Conservation (phyloP, 2,797 vertebrate species). For the Sebastes dallii region DNA sequence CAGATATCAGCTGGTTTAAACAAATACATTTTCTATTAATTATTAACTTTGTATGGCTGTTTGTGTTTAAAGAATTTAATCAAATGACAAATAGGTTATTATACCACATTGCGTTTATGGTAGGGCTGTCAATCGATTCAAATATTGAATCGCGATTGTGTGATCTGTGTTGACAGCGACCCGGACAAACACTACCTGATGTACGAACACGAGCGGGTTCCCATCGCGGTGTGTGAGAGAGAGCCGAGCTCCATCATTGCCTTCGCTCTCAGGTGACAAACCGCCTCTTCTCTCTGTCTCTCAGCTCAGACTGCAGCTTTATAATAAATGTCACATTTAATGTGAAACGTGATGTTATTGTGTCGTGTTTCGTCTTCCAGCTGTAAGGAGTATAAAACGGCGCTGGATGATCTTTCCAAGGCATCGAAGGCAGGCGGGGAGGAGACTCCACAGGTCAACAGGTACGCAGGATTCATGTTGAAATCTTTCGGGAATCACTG, state of each 20-base stretch:
- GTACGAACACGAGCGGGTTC: constrained; percentile 96
- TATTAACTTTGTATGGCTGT: too few relatives aligned
- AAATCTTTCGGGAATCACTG: too few relatives aligned
- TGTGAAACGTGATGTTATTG: background rate
- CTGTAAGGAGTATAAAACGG: constrained; percentile 97
- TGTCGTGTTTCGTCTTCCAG: constrained; percentile 64
- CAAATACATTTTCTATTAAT: too few relatives aligned
- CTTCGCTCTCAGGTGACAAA: constrained; percentile 94
- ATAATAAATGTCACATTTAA: background rate
- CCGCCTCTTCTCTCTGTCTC: background rate
- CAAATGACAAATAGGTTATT: too few relatives aligned
- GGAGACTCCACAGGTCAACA: constrained; percentile 77
- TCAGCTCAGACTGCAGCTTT: background rate
- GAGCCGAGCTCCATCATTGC: constrained; percentile 99
- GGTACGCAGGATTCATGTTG: constrained; percentile 68
- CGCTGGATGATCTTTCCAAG: constrained; percentile 93
- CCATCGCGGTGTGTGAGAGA: constrained; percentile 96
- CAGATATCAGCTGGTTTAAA: background rate
- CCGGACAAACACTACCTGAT: constrained; percentile 99
- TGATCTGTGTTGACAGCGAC: constrained; percentile 82
- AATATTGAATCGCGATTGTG: background rate
- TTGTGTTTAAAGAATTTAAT: too few relatives aligned
- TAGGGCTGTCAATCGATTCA: too few relatives aligned
- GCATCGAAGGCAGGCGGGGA: constrained; percentile 83
- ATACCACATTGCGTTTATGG: too few relatives aligned